Conservation (phyloP, 2,888 invertebrate genomes). For the Hirudinaria manillensis region DNA sequence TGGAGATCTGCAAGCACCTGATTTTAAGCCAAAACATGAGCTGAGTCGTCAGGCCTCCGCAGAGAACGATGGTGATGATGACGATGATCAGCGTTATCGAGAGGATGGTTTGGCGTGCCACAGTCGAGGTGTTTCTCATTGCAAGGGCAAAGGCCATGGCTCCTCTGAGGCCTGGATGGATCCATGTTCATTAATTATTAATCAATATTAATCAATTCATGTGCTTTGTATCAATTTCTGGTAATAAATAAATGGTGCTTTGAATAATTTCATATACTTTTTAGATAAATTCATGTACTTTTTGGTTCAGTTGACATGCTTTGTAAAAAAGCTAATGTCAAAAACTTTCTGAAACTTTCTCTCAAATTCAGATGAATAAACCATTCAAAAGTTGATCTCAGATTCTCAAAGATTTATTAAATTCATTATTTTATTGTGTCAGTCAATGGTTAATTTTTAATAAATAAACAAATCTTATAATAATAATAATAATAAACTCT, state of each 20-base stretch:
- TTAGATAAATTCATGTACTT: too few relatives aligned
- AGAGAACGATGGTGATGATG: conserved; percentile 87
- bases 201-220: neutral
- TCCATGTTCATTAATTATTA: neutral
- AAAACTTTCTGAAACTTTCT: too few relatives aligned
- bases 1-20: conserved; percentile 63
- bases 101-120: conserved; percentile 84
- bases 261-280: too few relatives aligned
- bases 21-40: conserved; percentile 87
- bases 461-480: too few relatives aligned
- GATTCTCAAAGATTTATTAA: too few relatives aligned
- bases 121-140: conserved; percentile 87
- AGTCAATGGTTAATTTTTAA: too few relatives aligned
- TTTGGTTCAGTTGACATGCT: too few relatives aligned
- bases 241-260: neutral
- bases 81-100: conserved; percentile 93
- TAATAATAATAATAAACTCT: neutral
- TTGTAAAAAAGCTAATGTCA: too few relatives aligned
- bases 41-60: conserved; percentile 86
- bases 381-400: too few relatives aligned
- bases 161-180: conserved; percentile 74
- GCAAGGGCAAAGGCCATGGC: conserved; percentile 97
- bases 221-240: neutral
- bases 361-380: too few relatives aligned
- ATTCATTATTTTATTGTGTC: too few relatives aligned